Evolutionary conservation across 2,888 invertebrate species (phyloP), one percentile per base, ranked within the genome.

Genomic region (Aplocera efformata): DNA sequence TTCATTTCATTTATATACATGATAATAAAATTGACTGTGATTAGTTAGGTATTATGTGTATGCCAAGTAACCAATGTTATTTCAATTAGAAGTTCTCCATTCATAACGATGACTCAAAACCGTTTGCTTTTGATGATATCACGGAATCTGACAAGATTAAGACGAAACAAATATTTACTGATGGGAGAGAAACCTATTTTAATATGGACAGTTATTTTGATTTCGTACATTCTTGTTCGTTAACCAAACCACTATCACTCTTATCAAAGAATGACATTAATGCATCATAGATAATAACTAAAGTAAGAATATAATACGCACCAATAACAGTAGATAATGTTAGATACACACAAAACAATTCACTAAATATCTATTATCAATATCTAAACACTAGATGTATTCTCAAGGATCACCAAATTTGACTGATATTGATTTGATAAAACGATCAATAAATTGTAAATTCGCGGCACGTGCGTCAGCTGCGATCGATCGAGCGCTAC

Each of bases 401-500:
- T 1, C 26, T 24, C 66, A 72, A 53, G 59, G 62, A 64, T 64
- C 72, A 70, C 72, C 54, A 59, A 57, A 60, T 32, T 52, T 67
- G 74, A 73, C 59, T 65, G 69, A 66, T 61, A 55, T 32, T 52
- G 67, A 75, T 74, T 60, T 65, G 69, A 66, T 61, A 55, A 65
- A 67, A 63, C 71, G 75, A 78, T 78, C 71, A 66, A 75, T 78
- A 66, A 58, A 42, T 48, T 56, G 26, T 53, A 47, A 48, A 56
- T 55, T 56, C 49, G 56, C 58, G 63, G 57, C 60, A 58, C 60
- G 45, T 47, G 50, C 46, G 32, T 30, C 65, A 42, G 45, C 70
- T 47, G 59, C 69, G 77, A 77, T 80, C 83, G 77, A 82, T 79
- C 71, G 67, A 73, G 72, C 74, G 72, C 80, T 72, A 86, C 85